Evolutionary conservation across 53 echinoderm and acorn worm genomes (phyloP).

Genomic region (Antedon mediterranea): DNA sequence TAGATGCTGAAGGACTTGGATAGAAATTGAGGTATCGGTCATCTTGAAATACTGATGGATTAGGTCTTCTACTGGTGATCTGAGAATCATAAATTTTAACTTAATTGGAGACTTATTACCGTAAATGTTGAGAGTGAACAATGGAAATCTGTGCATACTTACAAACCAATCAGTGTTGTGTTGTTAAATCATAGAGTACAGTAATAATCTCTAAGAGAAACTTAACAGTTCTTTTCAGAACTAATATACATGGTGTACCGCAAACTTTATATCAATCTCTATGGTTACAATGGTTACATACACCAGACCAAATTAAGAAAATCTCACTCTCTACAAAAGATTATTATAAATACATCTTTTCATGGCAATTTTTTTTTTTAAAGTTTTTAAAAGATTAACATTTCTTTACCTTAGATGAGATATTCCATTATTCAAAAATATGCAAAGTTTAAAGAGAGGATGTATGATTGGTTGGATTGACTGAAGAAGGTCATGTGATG

Average conservation of each 20-base stretch:
- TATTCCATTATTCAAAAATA: conserved; percentile 54
- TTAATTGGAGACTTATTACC: too few species aligned
- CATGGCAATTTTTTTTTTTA: neutral
- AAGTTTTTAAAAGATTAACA: neutral
- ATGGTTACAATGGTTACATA: too few species aligned
- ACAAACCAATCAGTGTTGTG: too few species aligned
- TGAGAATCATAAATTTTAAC: neutral
- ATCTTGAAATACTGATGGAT: conserved; percentile 26
- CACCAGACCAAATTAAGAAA: too few species aligned
- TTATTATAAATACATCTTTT: neutral
- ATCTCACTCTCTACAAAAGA: too few species aligned
- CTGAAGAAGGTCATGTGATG: conserved; percentile 30
- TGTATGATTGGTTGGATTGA: conserved; percentile 38
- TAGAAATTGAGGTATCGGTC: conserved; percentile 28
- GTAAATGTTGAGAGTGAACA: too few species aligned
- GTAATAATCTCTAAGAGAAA: too few species aligned
- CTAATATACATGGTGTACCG: too few species aligned
- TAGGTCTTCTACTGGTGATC: conserved; percentile 43
- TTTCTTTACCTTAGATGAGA: conserved; percentile 59
- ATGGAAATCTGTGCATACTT: too few species aligned
- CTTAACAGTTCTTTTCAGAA: too few species aligned
- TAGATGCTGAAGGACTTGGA: conserved; percentile 31
- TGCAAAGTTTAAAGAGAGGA: conserved; percentile 56
- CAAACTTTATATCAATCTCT: too few species aligned
- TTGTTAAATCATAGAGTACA: too few species aligned